Evolutionary conservation across 2,113 vertebrate species (phyloP).

Genomic region (Erythrolamprus reginae): DNA sequence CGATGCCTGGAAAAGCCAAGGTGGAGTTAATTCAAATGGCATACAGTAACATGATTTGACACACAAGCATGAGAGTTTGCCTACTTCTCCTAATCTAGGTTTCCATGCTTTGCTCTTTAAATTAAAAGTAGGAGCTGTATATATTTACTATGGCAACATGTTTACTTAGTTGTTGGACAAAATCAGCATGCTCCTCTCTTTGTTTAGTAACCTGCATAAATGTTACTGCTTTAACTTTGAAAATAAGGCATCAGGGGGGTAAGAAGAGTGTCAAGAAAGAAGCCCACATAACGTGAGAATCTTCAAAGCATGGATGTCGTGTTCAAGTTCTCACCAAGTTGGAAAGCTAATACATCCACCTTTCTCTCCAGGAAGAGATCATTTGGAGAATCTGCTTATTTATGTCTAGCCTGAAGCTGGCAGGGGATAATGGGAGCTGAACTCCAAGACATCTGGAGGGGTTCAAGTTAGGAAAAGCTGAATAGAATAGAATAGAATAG

Average conservation of each 20-base stretch:
- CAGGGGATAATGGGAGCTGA: not conserved
- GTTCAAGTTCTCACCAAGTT: not conserved
- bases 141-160: not conserved
- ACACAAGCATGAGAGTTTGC: not conserved
- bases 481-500: no score
- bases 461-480: not conserved
- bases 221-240: not conserved
- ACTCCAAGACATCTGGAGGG: not conserved
- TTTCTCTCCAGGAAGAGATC: no score
- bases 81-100: not conserved
- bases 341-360: not conserved
- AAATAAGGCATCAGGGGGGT: not conserved
- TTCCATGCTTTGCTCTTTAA: not conserved
- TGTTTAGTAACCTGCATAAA: not conserved
- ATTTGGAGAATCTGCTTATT: not conserved
- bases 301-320: not conserved
- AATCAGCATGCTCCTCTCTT: not conserved
- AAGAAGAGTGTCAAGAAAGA: no score
- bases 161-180: not conserved
- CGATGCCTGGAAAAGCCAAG: not conserved
- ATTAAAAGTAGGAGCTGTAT: no score
- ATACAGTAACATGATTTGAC: not conserved
- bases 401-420: conserved; percentile 7
- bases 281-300: not conserved
- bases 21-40: not conserved